Conservation (phyloP, 2,888 invertebrate genomes). For the Microctonus brassicae region DNA sequence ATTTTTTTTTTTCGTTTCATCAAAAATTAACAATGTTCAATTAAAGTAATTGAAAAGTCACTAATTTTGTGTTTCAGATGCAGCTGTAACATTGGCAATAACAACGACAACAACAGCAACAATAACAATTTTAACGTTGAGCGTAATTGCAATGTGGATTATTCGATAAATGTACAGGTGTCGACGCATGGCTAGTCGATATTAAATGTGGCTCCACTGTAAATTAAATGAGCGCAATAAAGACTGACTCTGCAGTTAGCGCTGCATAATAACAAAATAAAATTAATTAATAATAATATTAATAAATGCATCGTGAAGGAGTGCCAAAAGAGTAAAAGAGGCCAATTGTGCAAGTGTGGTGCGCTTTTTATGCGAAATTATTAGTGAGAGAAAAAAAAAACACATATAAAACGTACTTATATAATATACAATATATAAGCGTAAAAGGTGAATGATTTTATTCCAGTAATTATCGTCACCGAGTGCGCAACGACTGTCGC, state of each 20-base stretch:
- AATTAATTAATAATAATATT: constrained; percentile 58
- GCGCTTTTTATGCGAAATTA: not conserved
- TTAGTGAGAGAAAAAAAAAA: constrained; percentile 25
- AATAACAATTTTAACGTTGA: constrained; percentile 49
- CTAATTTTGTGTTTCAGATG: constrained; percentile 51
- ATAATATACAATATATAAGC: not conserved
- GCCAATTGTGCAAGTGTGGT: not conserved
- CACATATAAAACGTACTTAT: constrained; percentile 36
- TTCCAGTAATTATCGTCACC: constrained; percentile 46
- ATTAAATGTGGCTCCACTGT: constrained; percentile 17
- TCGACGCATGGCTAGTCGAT: constrained; percentile 13
- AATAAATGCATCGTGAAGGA: constrained; percentile 9
- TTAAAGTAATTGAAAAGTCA: not conserved
- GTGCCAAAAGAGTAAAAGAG: not conserved
- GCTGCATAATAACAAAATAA: constrained; percentile 40
- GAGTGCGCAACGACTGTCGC: constrained; percentile 63
- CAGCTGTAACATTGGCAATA: constrained; percentile 48
- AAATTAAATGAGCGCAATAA: constrained; percentile 27
- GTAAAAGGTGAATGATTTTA: not conserved
- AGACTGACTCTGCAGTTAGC: constrained; percentile 34
- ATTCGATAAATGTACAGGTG: constrained; percentile 55
- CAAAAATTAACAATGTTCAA: too few species aligned
- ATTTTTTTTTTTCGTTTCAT: too few species aligned
- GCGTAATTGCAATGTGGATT: constrained; percentile 54
- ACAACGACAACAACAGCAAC: too few species aligned